These are phyloP conservation scores for Tachystola acroxantha DNA, from an alignment of 2,888 invertebrate genomes.

Conservation along the genomic window DNA sequence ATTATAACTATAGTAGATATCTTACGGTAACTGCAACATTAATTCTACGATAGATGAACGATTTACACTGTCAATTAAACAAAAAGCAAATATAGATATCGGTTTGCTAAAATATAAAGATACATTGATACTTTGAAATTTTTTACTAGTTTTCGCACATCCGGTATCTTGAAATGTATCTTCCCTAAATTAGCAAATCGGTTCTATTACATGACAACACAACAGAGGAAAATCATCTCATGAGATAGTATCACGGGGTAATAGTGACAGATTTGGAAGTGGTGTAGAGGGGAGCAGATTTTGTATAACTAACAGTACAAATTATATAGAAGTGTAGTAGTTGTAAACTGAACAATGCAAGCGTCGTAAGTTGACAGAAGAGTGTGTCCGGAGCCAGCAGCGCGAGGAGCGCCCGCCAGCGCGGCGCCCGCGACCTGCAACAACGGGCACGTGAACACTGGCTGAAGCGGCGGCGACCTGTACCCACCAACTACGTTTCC, in stretches of 20 bases:
- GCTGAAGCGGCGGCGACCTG: too few relatives aligned
- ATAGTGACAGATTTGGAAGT: neutral
- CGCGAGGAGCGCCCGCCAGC: constrained; percentile 24
- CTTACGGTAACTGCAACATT: constrained; percentile 71
- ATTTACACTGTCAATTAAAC: constrained; percentile 17
- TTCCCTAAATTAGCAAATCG: neutral
- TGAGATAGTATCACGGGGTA: neutral
- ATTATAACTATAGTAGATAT: constrained; percentile 64
- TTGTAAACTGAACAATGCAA: constrained; percentile 4
- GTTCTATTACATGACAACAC: neutral
- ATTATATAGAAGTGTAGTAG: too few relatives aligned
- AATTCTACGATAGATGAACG: constrained; percentile 43
- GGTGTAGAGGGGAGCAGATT: neutral
- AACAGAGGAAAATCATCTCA: neutral
- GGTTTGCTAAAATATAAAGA: constrained; percentile 1
- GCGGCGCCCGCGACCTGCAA: constrained; percentile 43
- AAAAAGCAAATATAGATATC: constrained; percentile 2
- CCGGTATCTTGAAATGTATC: too few relatives aligned
- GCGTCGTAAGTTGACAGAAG: constrained; percentile 13
- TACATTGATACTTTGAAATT: too few relatives aligned
- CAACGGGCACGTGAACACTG: constrained; percentile 5
- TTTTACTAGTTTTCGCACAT: too few relatives aligned
- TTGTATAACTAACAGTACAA: constrained; percentile 1
- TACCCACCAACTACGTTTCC: too few relatives aligned
- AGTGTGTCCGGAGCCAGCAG: constrained; percentile 22